Evolutionary conservation across 92 coral and sea anemone species (phyloP), one percentile per base, ranked within the genome.

Genomic region (Porites lobata): DNA sequence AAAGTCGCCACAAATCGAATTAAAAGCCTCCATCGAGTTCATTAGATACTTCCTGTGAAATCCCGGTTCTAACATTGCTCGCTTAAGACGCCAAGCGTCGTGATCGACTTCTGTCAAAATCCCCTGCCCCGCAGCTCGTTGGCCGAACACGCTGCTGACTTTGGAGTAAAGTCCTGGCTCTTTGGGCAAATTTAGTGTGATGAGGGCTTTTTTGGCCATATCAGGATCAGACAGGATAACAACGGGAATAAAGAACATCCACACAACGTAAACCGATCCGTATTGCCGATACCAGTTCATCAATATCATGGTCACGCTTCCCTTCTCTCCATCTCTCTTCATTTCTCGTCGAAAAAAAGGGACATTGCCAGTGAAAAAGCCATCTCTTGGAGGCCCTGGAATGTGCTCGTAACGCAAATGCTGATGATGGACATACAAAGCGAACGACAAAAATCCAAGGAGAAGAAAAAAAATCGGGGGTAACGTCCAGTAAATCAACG

Each of bases 1-100:
- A 51, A 96, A 89, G n/a, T 77, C 75, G 51, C 92, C 92, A 64
- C 96, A 91, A 43, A 90, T 84, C 7, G 89, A 54, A 70, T 96
- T 96, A 21, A 96, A 96, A 12, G 94, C 84, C 20, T 89, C 89
- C 94, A 94, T 94, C 59, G 94, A 77, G 12, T 94, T 91, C 88
- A 85, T 85, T 50, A 96, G 78, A 50, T 92, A 92, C 65, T 86
- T 94, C 58, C 96, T 81, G 84, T 96, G 98, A 85, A 96, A 96
- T 10, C 98, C 99, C 47, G 98, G 98, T 79, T 96, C 94, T 69
- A 96, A 71, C 79, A 89, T 73, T 67, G 68, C 83, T 53, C 96
- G 82, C 77, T 95, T 94, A 20, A 82, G 92, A 10, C 85, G 93
- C 98, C 98, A 96, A 15, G 72, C 24, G 8, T 77, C 81, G 56